Base-by-base conservation (phyloP, 2,797 vertebrate genomes). In the Myotis planiceps region DNA sequence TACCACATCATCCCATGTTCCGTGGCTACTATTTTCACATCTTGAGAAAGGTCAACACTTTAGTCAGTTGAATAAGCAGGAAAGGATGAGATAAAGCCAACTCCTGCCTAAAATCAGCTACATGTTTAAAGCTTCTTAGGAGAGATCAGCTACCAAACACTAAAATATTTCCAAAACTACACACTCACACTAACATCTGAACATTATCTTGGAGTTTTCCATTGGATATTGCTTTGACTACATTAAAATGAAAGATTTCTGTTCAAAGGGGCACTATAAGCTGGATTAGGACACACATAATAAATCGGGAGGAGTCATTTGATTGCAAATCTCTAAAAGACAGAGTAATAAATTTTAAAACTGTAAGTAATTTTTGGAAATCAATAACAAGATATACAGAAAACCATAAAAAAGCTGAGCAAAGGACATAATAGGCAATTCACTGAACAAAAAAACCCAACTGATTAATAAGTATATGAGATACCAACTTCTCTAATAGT, bases 41-140 rank as follows among this genome's bases (percentile, higher is more conserved):
- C 84, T 97, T 74, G 92, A 95, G 82, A 97, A 88, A 71, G 95
- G 51, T 27, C 45, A 85, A 47, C 29, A 72, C 68, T 96, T 92
- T 82, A 39, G 47, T 85, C 47, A 81, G 49, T 74, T 87, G 65
- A 68, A 93, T 27, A 25, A 68, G 66, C 39, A 85, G 68, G 42
- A 13, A 25, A 42, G 27, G 47, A 86, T 49, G 13, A 60, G 25
- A 51, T 8, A 78, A 95, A 92, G 69, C 78, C 91, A 47, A n/a
- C n/a, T 76, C 53, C 42, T 87, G 81, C 37, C 42, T 71, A 58
- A 89, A 75, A 82, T 34, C 49, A 69, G 68, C 39, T 42, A 49
- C 2, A 32, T 53, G 65, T 78, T 91, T 71, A 81, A 75, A 95
- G 72, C 13, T 82, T 90, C 69, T 90, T 45, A 90, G 81, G 72